Evolutionary conservation across 1,140 invertebrate species (phyloP), one percentile per base, ranked within the genome.

Genomic region (Condylostylus longicornis): DNA sequence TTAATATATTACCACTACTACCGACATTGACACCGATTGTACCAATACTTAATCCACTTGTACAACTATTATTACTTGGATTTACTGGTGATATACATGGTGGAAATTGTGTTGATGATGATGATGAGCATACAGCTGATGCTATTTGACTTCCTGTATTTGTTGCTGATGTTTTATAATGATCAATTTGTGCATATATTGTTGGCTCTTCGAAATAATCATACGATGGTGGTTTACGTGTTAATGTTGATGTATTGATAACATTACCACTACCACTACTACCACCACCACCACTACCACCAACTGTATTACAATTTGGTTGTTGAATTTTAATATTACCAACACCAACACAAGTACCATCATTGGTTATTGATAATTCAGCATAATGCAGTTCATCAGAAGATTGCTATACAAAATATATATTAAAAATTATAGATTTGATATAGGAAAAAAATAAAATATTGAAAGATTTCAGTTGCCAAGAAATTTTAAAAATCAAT

Each of bases 321-420:
- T n/a, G n/a, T n/a, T n/a, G n/a, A n/a, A n/a, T n/a, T n/a, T n/a
- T n/a, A n/a, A 3, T 30, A 17, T 15, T 18, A 15, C 22, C 22
- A 9, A 18, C 25, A 43, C 29, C 27, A 23, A 34, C 42, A 31
- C 58, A 61, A 23, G 61, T 49, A 37, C 57, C 48, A 10, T 60
- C 53, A 21, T 60, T 60, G 35, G 34, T 42, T 38, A 78, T 58
- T 35, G 72, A 70, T 33, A 80, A 61, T 46, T 80, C 77, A 18
- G 77, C 76, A 48, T 80, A 80, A 34, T 77, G 78, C 43, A 80
- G 71, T 56, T 79, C 77, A 34, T 76, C 70, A n/a, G n/a, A n/a
- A n/a, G n/a, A n/a, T n/a, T n/a, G n/a, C n/a, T n/a, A n/a, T n/a
- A n/a, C n/a, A n/a, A n/a, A n/a, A n/a, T n/a, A n/a, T n/a, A n/a